Base-by-base conservation (phyloP, 1,140 invertebrate genomes). In the Ruditapes philippinarum region DNA sequence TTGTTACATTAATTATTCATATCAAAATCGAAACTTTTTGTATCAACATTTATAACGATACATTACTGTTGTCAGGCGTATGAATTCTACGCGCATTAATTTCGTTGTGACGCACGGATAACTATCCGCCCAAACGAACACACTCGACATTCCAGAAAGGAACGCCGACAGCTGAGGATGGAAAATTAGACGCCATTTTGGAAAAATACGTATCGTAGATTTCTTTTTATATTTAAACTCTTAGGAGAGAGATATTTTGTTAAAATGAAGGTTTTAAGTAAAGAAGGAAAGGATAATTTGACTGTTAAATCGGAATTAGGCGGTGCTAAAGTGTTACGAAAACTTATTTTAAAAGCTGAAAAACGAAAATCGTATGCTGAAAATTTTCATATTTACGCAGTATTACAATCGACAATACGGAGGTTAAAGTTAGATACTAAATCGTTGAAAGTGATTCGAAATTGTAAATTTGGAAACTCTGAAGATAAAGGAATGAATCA, bases 281-380 rank as follows among this genome's bases (percentile, higher is more conserved):
- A 70, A 2, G 14, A 33, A 4, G 65, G n/a, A 17, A 40, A 70
- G 31, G 36, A 40, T 31, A 70, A 40, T 70, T 9, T 1, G n/a
- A 73, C 17, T 17, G 7, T 22, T 22, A 38, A 40, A 28, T 22
- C 36, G 28, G n/a, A 38, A 19, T 36, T 38, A 38, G 17, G n/a
- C 28, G 36, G 36, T 38, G 17, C 5, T 5, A 45, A 40, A 38
- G 68, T 73, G 36, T 62, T 83, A n/a, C 22, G 25, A 31, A 60
- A 70, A 33, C 62, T 83, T 28, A 83, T 83, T 68, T 65, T n/a
- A 49, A 83, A 83, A 68, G 80, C 80, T 28, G 80, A 83, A 70
- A 83, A 49, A 42, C 57, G 60, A n/a, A 83, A 83, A 70, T 40
- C 11, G 33, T 17, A 17, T 3, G 80, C 80, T 22, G 42, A 68